Conservation (phyloP, 2,888 invertebrate genomes). For the Lamellibrachia satsuma region DNA sequence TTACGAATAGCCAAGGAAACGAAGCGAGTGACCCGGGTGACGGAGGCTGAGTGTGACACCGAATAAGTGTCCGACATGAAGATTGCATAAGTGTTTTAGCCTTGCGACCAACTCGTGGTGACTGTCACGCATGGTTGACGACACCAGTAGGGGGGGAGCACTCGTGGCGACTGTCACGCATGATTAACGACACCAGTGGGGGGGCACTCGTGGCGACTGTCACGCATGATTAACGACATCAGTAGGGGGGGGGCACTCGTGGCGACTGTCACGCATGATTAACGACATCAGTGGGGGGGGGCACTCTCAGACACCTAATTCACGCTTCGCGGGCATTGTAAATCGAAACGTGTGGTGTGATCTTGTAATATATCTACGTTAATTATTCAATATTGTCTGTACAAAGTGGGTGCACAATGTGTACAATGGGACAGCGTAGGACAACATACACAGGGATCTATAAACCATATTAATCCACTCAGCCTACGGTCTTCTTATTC, state of each 20-base stretch:
- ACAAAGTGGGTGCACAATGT: not conserved
- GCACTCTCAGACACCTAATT: not conserved
- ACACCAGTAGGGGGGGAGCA: not conserved
- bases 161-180: no score
- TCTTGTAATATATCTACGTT: not conserved
- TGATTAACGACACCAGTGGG: no score
- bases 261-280: not conserved
- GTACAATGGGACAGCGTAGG: not conserved
- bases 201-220: no score
- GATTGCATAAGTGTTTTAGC: no score
- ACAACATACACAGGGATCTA: not conserved
- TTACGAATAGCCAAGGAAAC: no score
- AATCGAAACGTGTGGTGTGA: not conserved
- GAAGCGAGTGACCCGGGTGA: no score
- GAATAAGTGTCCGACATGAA: no score
- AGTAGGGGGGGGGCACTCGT: not conserved
- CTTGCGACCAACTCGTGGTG: not conserved
- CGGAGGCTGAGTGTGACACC: no score
- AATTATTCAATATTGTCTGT: not conserved
- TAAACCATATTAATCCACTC: no score
- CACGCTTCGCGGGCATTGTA: no score
- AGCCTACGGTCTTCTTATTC: no score
- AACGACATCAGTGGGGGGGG: not conserved
- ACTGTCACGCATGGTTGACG: not conserved
- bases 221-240: no score